These are phyloP conservation scores for Cephus rjabovi DNA, from an alignment of 2,888 invertebrate species.

Conservation along the genomic window DNA sequence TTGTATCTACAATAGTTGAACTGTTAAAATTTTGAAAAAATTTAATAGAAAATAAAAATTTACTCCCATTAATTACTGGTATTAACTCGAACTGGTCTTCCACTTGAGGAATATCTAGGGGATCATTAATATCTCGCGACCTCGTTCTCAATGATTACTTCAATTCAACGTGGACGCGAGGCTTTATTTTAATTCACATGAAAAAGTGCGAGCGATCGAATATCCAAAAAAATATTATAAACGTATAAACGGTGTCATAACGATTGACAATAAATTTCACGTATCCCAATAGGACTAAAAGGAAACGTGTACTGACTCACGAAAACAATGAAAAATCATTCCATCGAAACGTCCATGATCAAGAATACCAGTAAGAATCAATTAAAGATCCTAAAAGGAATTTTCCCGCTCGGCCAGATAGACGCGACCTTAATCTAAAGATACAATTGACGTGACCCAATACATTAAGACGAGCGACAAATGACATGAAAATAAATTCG, in stretches of 20 bases:
- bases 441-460: neutral
- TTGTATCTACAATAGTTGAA: neutral
- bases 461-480: neutral
- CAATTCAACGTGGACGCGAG: neutral
- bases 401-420: neutral
- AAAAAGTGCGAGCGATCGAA: neutral
- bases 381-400: neutral
- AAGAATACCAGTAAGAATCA: neutral
- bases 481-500: neutral
- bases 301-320: neutral
- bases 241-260: neutral
- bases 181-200: neutral
- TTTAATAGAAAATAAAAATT: neutral
- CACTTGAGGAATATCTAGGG: neutral
- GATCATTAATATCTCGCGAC: neutral
- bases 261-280: neutral
- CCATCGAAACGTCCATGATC: neutral
- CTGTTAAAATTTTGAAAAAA: neutral
- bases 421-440: neutral
- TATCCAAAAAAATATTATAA: neutral
- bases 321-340: neutral
- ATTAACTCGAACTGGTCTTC: neutral
- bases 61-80: neutral
- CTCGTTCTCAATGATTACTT: neutral
- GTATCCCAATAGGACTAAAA: neutral